Evolutionary conservation across 1,140 invertebrate genomes (phyloP).

Genomic region (Drosophila ananassae): DNA sequence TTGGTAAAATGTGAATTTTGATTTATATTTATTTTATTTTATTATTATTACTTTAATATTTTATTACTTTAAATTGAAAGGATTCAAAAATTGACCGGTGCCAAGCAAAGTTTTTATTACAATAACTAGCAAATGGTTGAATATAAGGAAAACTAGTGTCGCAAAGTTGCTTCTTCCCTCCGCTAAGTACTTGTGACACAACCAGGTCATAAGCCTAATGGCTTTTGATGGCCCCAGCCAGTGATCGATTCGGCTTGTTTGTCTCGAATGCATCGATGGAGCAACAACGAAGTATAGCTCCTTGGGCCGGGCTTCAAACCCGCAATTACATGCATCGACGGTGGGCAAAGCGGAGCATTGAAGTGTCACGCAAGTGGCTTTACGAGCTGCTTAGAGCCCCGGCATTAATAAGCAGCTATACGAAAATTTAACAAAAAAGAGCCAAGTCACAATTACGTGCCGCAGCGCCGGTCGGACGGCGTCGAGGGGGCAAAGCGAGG

Average conservation of each 20-base stretch:
- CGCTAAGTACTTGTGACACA: constrained; percentile 20
- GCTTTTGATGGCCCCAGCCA: constrained; percentile 19
- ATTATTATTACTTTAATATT: too few relatives aligned
- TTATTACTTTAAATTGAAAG: too few relatives aligned
- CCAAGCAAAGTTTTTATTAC: background rate
- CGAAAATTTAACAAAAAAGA: constrained; percentile 57
- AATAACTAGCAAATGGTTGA: background rate
- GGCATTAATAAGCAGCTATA: constrained; percentile 64
- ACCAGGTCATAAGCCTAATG: constrained; percentile 23
- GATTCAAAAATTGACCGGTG: too few relatives aligned
- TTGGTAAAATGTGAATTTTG: too few relatives aligned
- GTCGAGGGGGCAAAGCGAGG: background rate
- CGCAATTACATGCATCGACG: constrained; percentile 54
- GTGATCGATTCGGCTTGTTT: constrained; percentile 44
- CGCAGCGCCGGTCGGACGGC: constrained; percentile 15
- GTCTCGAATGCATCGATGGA: constrained; percentile 23
- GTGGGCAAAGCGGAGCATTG: constrained; percentile 42
- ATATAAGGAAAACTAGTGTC: background rate
- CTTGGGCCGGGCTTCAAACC: constrained; percentile 38
- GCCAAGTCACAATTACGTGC: constrained; percentile 69
- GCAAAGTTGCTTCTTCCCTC: background rate
- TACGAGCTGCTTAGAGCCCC: constrained; percentile 64
- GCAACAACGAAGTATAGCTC: constrained; percentile 29
- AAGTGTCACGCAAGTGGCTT: constrained; percentile 62
- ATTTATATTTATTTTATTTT: too few relatives aligned